phyloP scores from a whole-genome alignment of 2,888 invertebrate genomes.

The Rhogogaster chlorosoma region DNA sequence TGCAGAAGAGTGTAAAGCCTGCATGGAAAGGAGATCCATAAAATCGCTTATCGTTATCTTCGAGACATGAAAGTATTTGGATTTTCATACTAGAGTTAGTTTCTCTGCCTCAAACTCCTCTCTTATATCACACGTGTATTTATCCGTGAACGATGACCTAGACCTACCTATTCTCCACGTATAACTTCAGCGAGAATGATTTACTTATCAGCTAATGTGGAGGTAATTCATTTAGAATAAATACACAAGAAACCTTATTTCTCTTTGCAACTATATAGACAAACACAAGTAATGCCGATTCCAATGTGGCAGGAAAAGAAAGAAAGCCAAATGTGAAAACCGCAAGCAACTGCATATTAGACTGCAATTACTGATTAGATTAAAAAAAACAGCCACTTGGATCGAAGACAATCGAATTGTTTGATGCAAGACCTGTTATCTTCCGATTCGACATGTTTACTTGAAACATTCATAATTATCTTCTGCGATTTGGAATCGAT shows the following conservation, averaged over 20 bases:
- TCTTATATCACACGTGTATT: not conserved
- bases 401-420: not conserved
- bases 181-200: not conserved
- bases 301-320: not conserved
- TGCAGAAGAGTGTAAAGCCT: not conserved
- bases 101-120: not conserved
- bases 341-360: not conserved
- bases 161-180: not conserved
- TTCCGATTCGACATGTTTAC: not conserved
- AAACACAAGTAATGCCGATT: not conserved
- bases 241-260: slow-evolving; percentile 8
- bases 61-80: not conserved
- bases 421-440: not conserved
- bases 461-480: not conserved
- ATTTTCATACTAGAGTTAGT: not conserved
- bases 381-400: not conserved
- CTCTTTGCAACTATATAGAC: not conserved
- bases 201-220: not conserved
- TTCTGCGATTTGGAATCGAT: not conserved
- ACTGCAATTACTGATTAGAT: not conserved
- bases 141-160: not conserved
- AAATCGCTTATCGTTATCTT: not conserved
- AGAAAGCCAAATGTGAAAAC: not conserved
- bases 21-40: not conserved
- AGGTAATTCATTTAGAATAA: not conserved